Evolutionary conservation across 2,113 vertebrate genomes (phyloP), one percentile per base, ranked within the genome.

Genomic region (Siniperca knerii): DNA sequence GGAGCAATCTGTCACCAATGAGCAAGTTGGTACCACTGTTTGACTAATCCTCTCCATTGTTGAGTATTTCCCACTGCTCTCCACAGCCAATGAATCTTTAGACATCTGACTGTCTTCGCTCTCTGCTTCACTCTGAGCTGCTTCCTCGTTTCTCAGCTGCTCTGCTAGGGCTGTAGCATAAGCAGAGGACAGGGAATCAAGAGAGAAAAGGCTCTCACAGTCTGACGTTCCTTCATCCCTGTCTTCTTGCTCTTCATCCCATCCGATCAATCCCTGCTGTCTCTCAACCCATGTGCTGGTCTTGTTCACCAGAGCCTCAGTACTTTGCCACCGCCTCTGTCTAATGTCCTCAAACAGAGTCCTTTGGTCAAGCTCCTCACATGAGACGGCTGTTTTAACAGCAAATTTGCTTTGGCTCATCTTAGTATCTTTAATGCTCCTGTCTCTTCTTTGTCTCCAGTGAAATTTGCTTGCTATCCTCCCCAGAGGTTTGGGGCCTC

Each of bases 21-120:
- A 79, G 71, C 92, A 88, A 9, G 50, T 70, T 25, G 87, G 80
- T 40, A 54, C 73, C 48, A 83, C 60, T n/a, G 72, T 84, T 64
- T 68, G 86, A 20, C 57, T 83, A 10, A 74, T 54, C 15, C 58
- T 76, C 44, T 44, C 73, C 42, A 64, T 42, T 54, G 73, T 37
- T 15, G 54, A 68, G 16, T 61, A 50, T 40, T 88, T 93, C 50
- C 76, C 46, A 52, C 75, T 76, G 55, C 68, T 82, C 18, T 87
- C 93, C 81, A 95, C 93, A 70, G 82, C 87, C 76, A 99, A 86
- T 5, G 97, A 99, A 86, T 99, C 98, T 89, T 97, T 96, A 37
- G 97, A 99, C 94, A 99, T 97, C 82, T 97, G 96, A 90, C 97
- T 98, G 84, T 97, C 95, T 60, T 97, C 97, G 0, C 97, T 99